Evolutionary conservation across 2,888 invertebrate genomes (phyloP), one percentile per base, ranked within the genome.

Genomic region (Drosophila maculinotata): DNA sequence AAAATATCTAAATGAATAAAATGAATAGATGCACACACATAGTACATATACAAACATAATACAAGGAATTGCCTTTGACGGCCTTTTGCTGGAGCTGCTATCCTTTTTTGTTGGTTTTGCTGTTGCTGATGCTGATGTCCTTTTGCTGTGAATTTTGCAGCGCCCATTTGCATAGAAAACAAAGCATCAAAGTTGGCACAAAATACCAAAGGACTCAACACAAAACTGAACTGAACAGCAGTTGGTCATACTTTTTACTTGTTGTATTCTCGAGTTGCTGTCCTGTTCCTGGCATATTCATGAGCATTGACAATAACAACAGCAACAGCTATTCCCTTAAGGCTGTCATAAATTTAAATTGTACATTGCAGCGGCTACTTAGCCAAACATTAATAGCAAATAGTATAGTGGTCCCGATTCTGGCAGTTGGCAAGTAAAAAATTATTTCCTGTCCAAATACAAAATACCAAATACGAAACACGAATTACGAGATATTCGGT

Each of bases 401-500:
- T 33, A 73, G 74, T 70, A 62, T 58, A 15, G 26, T 48, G 42
- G 20, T 30, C 26, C 25, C 41, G 23, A 47, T 68, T 39, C 30
- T 20, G 35, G 9, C 42, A 57, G 47, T 59, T 44, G 66, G 39
- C 42, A 49, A 57, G 59, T 67, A 62, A 70, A 74, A 81, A 80
- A 80, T 80, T 60, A 78, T 77, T 86, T 83, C 84, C 87, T 84
- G 81, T 76, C 66, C 57, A 76, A 68, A 45, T 38, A 20, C 48
- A 44, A 35, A 41, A 36, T 30, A 8, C 36, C n/a, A 36, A 14
- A 10, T 44, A n/a, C 56, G 53, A 72, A 65, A 51, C 36, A 33
- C 48, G 44, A 30, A 36, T 33, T 28, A 10, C 26, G 10, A 31
- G 30, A n/a, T 44, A 12, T 44, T 41, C 25, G 38, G 14, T 2